phyloP scores from a whole-genome alignment of 2,888 invertebrate genomes.

The Hipparchia semele region DNA sequence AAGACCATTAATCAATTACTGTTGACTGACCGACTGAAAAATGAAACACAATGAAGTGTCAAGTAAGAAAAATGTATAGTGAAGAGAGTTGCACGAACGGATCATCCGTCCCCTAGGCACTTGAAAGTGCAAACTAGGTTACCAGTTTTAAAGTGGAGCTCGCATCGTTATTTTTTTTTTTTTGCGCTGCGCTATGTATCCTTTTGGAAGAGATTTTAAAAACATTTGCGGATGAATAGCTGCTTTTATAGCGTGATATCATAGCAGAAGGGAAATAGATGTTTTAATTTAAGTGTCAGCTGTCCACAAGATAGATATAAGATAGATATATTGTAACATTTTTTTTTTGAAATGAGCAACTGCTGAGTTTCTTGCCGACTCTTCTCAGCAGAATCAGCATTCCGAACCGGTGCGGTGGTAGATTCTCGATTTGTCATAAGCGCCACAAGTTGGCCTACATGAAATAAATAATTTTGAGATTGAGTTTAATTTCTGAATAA shows the following conservation, averaged over 20 bases:
- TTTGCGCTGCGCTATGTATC: constrained; percentile 5
- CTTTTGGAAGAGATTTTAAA: constrained; percentile 10
- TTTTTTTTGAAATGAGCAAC: too few species aligned
- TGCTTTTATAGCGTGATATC: neutral
- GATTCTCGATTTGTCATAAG: too few species aligned
- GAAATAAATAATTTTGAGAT: too few species aligned
- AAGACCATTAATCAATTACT: neutral
- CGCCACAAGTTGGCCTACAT: too few species aligned
- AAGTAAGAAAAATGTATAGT: neutral
- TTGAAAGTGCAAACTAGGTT: constrained; percentile 36
- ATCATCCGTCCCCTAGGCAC: constrained; percentile 21
- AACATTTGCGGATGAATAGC: constrained; percentile 4
- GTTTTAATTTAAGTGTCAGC: too few species aligned
- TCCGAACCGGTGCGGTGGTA: too few species aligned
- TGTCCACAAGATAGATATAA: too few species aligned
- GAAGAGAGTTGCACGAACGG: constrained; percentile 12
- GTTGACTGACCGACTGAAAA: neutral
- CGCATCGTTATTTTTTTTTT: constrained; percentile 24
- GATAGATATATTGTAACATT: too few species aligned
- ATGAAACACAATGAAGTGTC: neutral
- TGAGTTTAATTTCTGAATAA: too few species aligned
- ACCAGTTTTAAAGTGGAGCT: constrained; percentile 30
- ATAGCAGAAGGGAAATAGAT: neutral
- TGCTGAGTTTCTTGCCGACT: too few species aligned
- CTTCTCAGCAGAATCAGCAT: too few species aligned